These are phyloP conservation scores for Cyanoliseus patagonus DNA, from an alignment of 2,113 vertebrate species.

Conservation along the genomic window DNA sequence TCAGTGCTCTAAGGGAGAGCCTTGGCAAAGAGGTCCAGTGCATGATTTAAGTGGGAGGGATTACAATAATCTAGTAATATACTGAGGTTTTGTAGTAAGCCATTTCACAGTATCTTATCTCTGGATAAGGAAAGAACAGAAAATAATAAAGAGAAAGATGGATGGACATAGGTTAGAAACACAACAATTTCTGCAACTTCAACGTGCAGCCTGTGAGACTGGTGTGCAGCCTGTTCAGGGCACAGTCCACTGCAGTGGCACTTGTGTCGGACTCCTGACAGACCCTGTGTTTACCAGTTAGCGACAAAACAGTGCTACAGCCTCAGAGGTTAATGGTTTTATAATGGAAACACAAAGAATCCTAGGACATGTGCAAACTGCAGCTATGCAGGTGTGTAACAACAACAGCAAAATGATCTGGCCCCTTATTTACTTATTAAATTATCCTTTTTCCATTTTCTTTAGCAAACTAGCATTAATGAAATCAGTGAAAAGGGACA, in stretches of 20 bases:
- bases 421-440: neutral
- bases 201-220: neutral
- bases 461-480: neutral
- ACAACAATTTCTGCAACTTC: neutral
- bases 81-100: neutral
- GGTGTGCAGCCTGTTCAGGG: neutral
- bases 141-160: neutral
- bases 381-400: neutral
- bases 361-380: neutral
- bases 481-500: neutral
- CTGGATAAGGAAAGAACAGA: neutral
- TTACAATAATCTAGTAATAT: neutral
- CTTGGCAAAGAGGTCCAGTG: neutral
- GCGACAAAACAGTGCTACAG: neutral
- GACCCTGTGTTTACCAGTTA: neutral
- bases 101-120: neutral
- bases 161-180: neutral
- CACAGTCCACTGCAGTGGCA: neutral
- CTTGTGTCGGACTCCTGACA: neutral
- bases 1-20: neutral
- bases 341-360: neutral
- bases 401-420: neutral
- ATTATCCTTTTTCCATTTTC: neutral
- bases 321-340: neutral
- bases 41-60: neutral